Percentiles rank a stretch among this genome's conserved stretches.
phyloP scores from a whole-genome alignment of 2,113 vertebrate species.

The Pampusana beccarii region DNA sequence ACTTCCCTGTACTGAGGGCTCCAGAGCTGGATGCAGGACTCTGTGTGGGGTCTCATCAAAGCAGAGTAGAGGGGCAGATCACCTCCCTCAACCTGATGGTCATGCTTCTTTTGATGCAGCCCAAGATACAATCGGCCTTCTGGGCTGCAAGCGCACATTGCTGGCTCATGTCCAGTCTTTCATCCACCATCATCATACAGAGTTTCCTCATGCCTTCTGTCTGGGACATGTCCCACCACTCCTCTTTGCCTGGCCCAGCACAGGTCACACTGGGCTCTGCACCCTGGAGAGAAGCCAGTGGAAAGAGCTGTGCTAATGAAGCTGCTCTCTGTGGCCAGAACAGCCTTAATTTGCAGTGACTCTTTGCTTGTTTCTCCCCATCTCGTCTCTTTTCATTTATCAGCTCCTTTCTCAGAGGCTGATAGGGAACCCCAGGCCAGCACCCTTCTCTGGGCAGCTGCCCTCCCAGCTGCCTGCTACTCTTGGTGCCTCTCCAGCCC shows the following conservation, averaged over 20 bases:
- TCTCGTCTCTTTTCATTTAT: neutral
- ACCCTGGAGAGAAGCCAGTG: rapidly evolving
- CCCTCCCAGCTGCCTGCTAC: neutral
- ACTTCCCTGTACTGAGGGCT: too few relatives aligned
- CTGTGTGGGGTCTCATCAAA: too few relatives aligned
- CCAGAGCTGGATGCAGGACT: too few relatives aligned
- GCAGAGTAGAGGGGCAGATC: too few relatives aligned
- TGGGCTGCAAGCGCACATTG: too few relatives aligned
- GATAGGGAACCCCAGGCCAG: neutral
- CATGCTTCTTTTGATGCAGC: too few relatives aligned
- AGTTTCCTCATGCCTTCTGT: neutral
- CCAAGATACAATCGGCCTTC: too few relatives aligned
- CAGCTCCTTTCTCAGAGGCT: neutral
- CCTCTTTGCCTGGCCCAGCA: rapidly evolving
- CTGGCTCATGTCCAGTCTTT: too few relatives aligned
- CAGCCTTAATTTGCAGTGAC: neutral
- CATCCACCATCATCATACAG: too few relatives aligned
- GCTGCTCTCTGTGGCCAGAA: neutral
- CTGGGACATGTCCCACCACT: neutral
- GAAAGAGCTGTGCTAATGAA: neutral
- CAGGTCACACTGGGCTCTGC: neutral
- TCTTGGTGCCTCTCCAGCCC: neutral
- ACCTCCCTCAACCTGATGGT: too few relatives aligned
- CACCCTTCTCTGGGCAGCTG: neutral
- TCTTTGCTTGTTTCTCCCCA: neutral